Evolutionary conservation across 2,113 vertebrate species (phyloP), one percentile per base, ranked within the genome.

Genomic region (Phasianus colchicus): DNA sequence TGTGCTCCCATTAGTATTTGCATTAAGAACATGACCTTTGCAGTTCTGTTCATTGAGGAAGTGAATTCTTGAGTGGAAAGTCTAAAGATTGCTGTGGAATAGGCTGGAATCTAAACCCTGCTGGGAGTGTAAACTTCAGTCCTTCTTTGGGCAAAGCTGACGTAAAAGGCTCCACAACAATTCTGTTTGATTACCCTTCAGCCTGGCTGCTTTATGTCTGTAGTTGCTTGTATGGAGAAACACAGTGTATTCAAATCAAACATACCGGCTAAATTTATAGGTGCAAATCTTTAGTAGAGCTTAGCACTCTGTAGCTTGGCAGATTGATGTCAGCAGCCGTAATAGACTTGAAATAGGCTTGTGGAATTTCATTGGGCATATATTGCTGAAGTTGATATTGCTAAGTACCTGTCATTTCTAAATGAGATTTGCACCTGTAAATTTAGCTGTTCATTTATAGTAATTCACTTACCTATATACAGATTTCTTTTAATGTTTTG

Each of bases 331-430:
- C 92, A 91, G 82, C 66, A 83, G 82, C 57, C 11, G 4, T 96
- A 95, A 97, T 90, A 91, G 91, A 72, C 81, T 97, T 97, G 94
- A 96, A 98, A 97, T 91, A 97, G 92, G 90, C 93, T 95, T 96
- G 88, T 82, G 95, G 92, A 92, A 85, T 97, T 98, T 97, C 93
- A 93, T 89, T 95, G 93, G 73, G 91, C 92, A 57, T 87, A 63
- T 96, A 96, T 92, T 96, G 95, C 88, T 91, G 81, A 92, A 90
- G 95, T 93, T 97, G 92, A 96, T 97, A 78, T 90, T 92, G 86
- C 91, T 96, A 94, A 92, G 67, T 96, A 91, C 91, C 32, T 88
- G 81, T 95, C 81, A 90, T 96, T 97, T 96, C 79, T 96, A 93
- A 97, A 85, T 94, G 86, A 92, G 88, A 97, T 94, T 89, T 95